Evolutionary conservation across 2,113 vertebrate genomes (phyloP).

Genomic region (Pluvianellus socialis): DNA sequence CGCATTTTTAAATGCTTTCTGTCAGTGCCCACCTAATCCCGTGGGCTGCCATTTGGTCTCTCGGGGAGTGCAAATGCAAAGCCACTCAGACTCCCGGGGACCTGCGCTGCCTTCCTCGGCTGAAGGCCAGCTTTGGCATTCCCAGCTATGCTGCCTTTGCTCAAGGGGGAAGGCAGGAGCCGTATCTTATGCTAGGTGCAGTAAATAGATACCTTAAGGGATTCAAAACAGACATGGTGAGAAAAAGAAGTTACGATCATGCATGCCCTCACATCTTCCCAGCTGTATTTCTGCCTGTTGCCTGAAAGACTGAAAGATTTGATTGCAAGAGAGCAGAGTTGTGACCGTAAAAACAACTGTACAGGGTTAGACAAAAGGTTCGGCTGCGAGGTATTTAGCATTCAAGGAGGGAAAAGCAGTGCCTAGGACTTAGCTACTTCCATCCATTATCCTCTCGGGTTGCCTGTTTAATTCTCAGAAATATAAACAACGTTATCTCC

Average conservation of each 20-base stretch:
- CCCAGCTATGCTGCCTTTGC: neutral
- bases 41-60: neutral
- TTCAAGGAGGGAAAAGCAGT: neutral
- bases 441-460: neutral
- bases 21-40: neutral
- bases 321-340: neutral
- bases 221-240: neutral
- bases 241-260: neutral
- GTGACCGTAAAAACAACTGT: neutral
- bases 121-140: neutral
- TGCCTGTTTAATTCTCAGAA: neutral
- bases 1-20: neutral
- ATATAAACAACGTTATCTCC: neutral
- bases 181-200: neutral
- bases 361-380: neutral
- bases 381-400: neutral
- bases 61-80: neutral
- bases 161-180: neutral
- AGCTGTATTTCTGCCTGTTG: neutral
- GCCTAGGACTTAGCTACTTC: neutral
- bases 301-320: neutral
- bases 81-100: neutral
- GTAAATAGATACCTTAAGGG: neutral
- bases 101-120: accelerated
- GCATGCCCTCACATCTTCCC: neutral